A percentile compares a stretch with the other conserved stretches of the same genome.
These are phyloP conservation scores for Thalassarche chlororhynchos DNA, from an alignment of 2,113 vertebrate genomes.

Conservation along the genomic window DNA sequence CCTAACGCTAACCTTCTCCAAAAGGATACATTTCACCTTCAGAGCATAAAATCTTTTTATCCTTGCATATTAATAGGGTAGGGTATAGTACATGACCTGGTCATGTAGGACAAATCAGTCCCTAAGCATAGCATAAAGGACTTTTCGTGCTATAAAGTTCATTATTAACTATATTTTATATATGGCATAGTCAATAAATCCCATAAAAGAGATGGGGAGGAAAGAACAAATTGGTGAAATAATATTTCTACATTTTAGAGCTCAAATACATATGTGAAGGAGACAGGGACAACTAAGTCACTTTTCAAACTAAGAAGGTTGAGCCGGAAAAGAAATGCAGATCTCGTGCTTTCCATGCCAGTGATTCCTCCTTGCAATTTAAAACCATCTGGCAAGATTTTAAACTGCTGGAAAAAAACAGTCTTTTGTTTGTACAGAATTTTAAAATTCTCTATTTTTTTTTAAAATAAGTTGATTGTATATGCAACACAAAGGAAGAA, in stretches of 20 bases:
- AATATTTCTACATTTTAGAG: not conserved
- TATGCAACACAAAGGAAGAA: not conserved
- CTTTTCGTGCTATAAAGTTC: constrained; percentile 17
- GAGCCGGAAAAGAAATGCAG: not conserved
- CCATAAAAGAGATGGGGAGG: not conserved
- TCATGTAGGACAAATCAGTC: not conserved
- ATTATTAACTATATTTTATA: constrained; percentile 19
- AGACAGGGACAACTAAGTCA: not conserved
- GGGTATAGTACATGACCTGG: constrained; percentile 9
- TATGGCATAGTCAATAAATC: constrained; percentile 12
- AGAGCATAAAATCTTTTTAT: constrained; percentile 1
- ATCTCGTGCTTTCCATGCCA: not conserved
- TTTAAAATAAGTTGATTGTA: not conserved
- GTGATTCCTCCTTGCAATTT: not conserved
- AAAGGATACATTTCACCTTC: constrained; percentile 47
- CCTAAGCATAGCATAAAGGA: constrained; percentile 11
- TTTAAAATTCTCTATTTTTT: not conserved
- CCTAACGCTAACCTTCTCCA: constrained; percentile 38
- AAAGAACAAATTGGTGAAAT: not conserved
- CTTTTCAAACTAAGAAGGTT: not conserved
- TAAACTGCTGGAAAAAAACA: not conserved
- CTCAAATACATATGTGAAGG: not conserved
- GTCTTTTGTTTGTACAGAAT: not conserved
- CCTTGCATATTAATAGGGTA: constrained; percentile 46
- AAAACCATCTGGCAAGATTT: not conserved